phyloP scores from a whole-genome alignment of 2,888 invertebrate genomes.

The Chrysina gloriosa region DNA sequence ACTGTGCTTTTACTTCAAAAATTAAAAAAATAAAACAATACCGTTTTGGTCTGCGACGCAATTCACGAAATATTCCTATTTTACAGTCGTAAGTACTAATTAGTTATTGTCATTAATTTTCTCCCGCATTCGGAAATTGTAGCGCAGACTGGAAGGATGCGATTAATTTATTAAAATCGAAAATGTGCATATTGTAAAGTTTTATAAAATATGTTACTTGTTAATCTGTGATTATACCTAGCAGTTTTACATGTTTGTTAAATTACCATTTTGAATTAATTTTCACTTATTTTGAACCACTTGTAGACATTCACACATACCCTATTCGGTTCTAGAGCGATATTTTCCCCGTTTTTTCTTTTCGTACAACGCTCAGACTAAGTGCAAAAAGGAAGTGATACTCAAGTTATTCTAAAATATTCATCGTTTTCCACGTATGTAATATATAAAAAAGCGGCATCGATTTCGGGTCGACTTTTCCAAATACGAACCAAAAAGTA shows the following conservation, averaged over 20 bases:
- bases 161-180: conserved; percentile 26
- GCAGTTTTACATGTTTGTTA: conserved; percentile 45
- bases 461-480: not conserved
- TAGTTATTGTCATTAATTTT: no score
- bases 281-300: conserved; percentile 3
- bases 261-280: conserved; percentile 27
- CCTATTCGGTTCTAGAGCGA: not conserved
- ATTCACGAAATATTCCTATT: conserved; percentile 2
- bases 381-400: conserved; percentile 33
- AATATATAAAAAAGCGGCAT: conserved; percentile 6
- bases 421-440: conserved; percentile 18
- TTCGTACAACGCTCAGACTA: conserved; percentile 20
- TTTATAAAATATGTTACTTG: conserved; percentile 52
- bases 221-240: conserved; percentile 57
- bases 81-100: not conserved
- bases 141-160: conserved; percentile 13
- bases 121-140: conserved; percentile 24
- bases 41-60: conserved; percentile 10
- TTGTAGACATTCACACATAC: conserved; percentile 6
- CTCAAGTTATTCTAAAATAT: conserved; percentile 33
- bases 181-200: conserved; percentile 53
- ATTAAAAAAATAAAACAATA: not conserved
- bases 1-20: conserved; percentile 1
- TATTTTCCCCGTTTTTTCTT: no score
- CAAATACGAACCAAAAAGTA: not conserved